Evolutionary conservation across 2,888 invertebrate species (phyloP).

Genomic region (Drosophila quinaria): DNA sequence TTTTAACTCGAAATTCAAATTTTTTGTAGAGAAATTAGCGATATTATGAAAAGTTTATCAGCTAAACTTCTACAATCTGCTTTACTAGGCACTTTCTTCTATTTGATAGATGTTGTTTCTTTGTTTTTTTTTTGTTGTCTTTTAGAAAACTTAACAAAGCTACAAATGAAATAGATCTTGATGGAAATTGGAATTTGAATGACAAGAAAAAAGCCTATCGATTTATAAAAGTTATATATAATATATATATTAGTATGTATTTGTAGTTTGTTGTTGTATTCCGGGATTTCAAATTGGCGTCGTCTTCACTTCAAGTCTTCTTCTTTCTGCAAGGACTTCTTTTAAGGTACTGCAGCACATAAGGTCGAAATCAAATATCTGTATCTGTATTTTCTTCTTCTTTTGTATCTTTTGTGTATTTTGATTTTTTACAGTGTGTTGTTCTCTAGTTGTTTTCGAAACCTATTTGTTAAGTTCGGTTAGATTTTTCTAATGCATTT

Average conservation of each 20-base stretch:
- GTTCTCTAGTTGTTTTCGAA: slow-evolving; percentile 48
- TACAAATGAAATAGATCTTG: slow-evolving; percentile 22
- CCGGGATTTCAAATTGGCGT: slow-evolving; percentile 50
- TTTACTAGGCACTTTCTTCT: slow-evolving; percentile 72
- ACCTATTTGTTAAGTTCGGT: slow-evolving; percentile 61
- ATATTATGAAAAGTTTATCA: slow-evolving; percentile 26
- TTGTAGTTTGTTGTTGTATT: slow-evolving; percentile 10
- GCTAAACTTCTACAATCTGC: slow-evolving; percentile 37
- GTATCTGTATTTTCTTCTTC: slow-evolving; percentile 5
- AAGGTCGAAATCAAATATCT: slow-evolving; percentile 42
- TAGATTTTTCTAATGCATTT: slow-evolving; percentile 15
- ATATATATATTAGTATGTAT: neutral
- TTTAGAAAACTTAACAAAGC: slow-evolving; percentile 30
- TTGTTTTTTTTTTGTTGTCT: neutral
- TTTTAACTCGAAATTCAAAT: neutral
- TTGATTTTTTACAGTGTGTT: slow-evolving; percentile 38
- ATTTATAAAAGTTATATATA: neutral
- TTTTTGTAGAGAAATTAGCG: slow-evolving; percentile 15
- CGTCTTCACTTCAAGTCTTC: slow-evolving; percentile 31
- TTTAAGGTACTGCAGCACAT: slow-evolving; percentile 71
- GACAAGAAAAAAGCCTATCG: neutral
- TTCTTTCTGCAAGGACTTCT: slow-evolving; percentile 27
- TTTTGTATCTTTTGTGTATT: slow-evolving; percentile 4
- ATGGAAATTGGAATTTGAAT: neutral
- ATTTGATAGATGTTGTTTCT: slow-evolving; percentile 26